Conservation (phyloP, 2,113 vertebrate species). For the Nestor notabilis region DNA sequence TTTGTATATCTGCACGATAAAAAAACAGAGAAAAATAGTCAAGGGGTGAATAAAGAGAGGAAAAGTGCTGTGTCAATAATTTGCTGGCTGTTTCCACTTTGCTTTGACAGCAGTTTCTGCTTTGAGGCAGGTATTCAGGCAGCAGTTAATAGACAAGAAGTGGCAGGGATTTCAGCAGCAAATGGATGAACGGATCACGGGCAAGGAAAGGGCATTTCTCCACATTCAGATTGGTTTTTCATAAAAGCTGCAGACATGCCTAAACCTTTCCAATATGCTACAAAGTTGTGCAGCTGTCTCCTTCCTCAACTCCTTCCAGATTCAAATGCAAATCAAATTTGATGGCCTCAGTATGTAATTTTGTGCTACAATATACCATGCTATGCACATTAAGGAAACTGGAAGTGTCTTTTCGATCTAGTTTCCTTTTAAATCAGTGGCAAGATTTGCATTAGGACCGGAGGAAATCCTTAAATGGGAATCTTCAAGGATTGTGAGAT, state of each 20-base stretch:
- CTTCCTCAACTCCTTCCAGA: conserved; percentile 45
- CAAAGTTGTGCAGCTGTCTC: conserved; percentile 39
- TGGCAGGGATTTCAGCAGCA: conserved; percentile 10
- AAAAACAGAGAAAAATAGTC: not conserved
- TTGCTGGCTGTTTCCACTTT: not conserved
- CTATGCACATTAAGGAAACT: not conserved
- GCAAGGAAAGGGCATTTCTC: conserved; percentile 21
- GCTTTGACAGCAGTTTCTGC: conserved; percentile 31
- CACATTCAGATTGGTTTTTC: not conserved
- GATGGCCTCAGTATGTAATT: conserved; percentile 57
- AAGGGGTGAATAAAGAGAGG: not conserved
- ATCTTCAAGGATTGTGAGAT: not conserved
- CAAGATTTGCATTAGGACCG: not conserved
- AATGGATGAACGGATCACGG: not conserved
- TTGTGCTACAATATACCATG: not conserved
- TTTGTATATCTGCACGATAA: not conserved
- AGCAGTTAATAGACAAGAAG: not conserved
- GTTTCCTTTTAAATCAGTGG: conserved; percentile 19
- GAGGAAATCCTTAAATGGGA: not conserved
- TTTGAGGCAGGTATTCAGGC: not conserved
- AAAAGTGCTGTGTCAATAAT: not conserved
- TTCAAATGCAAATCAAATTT: conserved; percentile 54
- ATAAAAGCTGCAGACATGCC: conserved; percentile 3
- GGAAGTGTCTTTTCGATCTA: not conserved
- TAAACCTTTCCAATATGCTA: not conserved